A percentile compares a stretch with the other conserved stretches of the same genome.
Conservation (phyloP, 37 sponge, comb jelly and placozoan genomes). For the Diacarnus erythraeanus region DNA sequence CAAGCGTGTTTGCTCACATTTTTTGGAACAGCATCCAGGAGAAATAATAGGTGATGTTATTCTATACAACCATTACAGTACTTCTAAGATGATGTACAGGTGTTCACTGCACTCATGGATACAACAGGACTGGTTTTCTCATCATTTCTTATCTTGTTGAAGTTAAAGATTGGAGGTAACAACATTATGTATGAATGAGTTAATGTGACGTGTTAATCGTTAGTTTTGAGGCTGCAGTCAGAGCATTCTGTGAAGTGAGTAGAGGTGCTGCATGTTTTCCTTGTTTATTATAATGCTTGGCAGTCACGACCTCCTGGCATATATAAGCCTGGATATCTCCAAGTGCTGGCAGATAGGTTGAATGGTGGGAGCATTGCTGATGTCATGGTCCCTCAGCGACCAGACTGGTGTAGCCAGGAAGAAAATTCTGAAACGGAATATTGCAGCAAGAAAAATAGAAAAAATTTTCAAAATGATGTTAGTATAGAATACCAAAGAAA, state of each 20-base stretch:
- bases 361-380: constrained; percentile 47
- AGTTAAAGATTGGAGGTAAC: constrained; percentile 81
- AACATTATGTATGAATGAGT: constrained; percentile 1
- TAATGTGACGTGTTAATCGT: background rate
- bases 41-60: constrained; percentile 74
- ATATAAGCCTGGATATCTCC: constrained; percentile 77
- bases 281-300: background rate
- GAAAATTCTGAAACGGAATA: constrained; percentile 12
- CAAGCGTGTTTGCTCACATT: constrained; percentile 32
- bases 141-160: constrained; percentile 82
- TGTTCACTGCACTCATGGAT: constrained; percentile 99
- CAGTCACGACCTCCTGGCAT: constrained; percentile 86
- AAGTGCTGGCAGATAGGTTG: constrained; percentile 63
- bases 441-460: constrained; percentile 1
- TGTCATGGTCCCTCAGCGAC: constrained; percentile 51
- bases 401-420: constrained; percentile 75
- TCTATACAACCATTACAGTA: too few relatives aligned
- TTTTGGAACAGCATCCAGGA: constrained; percentile 56
- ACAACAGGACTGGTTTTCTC: constrained; percentile 97
- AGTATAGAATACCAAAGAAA: background rate
- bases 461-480: constrained; percentile 39
- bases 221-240: constrained; percentile 77
- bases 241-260: constrained; percentile 46
- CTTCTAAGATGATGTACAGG: constrained; percentile 54
- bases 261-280: background rate